Percentiles rank a stretch among this genome's conserved stretches.
These are phyloP conservation scores for Eupeodes corollae DNA, from an alignment of 1,140 invertebrate genomes.

Conservation along the genomic window DNA sequence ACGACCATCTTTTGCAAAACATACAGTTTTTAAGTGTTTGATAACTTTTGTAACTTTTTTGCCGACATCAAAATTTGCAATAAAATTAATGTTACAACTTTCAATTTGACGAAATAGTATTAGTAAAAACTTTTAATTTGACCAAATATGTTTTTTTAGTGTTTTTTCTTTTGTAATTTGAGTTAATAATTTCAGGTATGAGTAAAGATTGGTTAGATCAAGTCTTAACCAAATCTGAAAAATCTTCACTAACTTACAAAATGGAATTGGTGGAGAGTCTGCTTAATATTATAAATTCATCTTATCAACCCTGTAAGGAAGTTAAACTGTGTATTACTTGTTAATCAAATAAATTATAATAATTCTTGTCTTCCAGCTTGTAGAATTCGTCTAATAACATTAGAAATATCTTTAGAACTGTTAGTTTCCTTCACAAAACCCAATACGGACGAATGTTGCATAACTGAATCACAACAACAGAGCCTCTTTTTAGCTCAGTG, in stretches of 20 bases:
- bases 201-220: constrained; percentile 59
- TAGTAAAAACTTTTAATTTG: no score
- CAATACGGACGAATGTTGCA: constrained; percentile 38
- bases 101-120: no score
- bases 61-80: no score
- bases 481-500: constrained; percentile 57
- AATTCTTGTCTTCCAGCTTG: constrained; percentile 39
- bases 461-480: constrained; percentile 40
- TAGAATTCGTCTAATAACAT: constrained; percentile 81
- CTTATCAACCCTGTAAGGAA: constrained; percentile 65
- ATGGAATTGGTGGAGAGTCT: constrained; percentile 64
- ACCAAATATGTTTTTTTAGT: no score
- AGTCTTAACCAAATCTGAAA: constrained; percentile 41
- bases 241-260: constrained; percentile 48
- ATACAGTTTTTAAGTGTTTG: no score
- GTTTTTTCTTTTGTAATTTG: no score
- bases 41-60: no score
- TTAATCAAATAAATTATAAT: constrained; percentile 1
- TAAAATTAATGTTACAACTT: no score
- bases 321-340: background rate
- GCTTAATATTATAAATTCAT: constrained; percentile 64
- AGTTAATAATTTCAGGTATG: constrained; percentile 50
- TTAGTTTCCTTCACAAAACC: constrained; percentile 49
- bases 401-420: constrained; percentile 77
- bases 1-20: no score